These are phyloP conservation scores for Neria commutata DNA, from an alignment of 2,888 invertebrate genomes.

Conservation along the genomic window DNA sequence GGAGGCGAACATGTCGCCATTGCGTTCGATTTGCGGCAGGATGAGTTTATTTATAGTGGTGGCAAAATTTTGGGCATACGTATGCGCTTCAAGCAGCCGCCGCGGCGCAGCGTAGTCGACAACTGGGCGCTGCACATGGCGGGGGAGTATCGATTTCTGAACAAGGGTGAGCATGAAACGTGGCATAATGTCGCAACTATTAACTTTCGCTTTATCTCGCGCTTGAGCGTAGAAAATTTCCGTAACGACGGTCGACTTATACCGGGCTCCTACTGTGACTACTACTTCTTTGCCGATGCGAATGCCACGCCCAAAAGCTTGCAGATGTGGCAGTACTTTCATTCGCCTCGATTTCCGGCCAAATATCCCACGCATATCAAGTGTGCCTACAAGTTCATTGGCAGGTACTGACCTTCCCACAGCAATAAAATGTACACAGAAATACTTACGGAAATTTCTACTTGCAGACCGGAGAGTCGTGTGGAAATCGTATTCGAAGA, in stretches of 20 bases:
- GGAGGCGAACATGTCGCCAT: background rate
- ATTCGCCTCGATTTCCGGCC: constrained; percentile 94
- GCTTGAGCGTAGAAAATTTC: constrained; percentile 72
- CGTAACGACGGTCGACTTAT: constrained; percentile 80
- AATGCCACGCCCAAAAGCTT: constrained; percentile 42
- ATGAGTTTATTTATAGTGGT: constrained; percentile 54
- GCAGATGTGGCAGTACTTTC: constrained; percentile 77
- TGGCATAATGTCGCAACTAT: constrained; percentile 18
- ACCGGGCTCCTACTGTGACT: constrained; percentile 82
- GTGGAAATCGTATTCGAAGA: constrained; percentile 85
- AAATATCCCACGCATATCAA: constrained; percentile 91
- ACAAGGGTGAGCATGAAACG: constrained; percentile 43
- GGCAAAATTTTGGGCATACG: constrained; percentile 51
- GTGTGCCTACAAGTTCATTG: constrained; percentile 88
- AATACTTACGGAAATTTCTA: background rate
- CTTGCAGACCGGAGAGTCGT: constrained; percentile 53
- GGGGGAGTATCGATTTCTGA: constrained; percentile 56
- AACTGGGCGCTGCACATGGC: constrained; percentile 44
- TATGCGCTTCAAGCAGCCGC: constrained; percentile 45
- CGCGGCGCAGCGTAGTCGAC: background rate
- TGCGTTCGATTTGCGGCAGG: background rate
- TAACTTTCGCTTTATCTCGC: constrained; percentile 14
- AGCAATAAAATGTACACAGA: background rate
- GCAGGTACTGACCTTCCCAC: constrained; percentile 67
- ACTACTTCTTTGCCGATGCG: constrained; percentile 73